Conservation (phyloP, 2,888 invertebrate species). For the Rhingia campestris region DNA sequence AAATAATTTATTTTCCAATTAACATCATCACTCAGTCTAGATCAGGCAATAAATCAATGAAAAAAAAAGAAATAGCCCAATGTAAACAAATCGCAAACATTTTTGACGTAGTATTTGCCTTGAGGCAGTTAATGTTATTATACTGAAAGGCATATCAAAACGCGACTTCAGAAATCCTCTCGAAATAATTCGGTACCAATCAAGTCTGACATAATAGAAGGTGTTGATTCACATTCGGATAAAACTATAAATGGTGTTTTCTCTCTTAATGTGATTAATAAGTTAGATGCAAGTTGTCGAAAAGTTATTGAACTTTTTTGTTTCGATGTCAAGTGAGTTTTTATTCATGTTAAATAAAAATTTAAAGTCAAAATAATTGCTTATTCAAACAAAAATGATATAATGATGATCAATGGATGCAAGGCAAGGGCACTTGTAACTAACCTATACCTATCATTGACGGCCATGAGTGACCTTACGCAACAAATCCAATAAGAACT, state of each 20-base stretch:
- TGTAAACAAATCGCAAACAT: conserved; percentile 10
- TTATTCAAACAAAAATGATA: conserved; percentile 25
- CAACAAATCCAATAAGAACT: conserved; percentile 56
- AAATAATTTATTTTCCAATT: conserved; percentile 11
- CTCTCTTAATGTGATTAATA: conserved; percentile 15
- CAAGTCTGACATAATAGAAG: conserved; percentile 29
- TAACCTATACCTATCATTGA: conserved; percentile 18
- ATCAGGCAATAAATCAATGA: conserved; percentile 30
- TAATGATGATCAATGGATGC: conserved; percentile 44
- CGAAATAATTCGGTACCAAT: conserved; percentile 15
- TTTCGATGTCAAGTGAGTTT: conserved; percentile 13
- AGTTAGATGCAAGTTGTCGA: neutral
- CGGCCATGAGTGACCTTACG: conserved; percentile 49
- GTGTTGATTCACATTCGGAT: conserved; percentile 14
- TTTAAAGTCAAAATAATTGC: conserved; percentile 9
- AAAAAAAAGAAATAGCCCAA: neutral
- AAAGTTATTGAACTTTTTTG: conserved; percentile 11
- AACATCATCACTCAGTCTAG: conserved; percentile 8
- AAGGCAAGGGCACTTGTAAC: conserved; percentile 51
- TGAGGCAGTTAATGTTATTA: neutral
- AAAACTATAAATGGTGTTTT: conserved; percentile 26
- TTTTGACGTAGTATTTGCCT: conserved; percentile 2
- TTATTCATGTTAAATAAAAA: conserved; percentile 1
- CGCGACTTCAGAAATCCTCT: conserved; percentile 2
- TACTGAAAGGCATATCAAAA: neutral